Evolutionary conservation across 2,888 invertebrate species (phyloP).

Genomic region (Cataglyphis cursor): DNA sequence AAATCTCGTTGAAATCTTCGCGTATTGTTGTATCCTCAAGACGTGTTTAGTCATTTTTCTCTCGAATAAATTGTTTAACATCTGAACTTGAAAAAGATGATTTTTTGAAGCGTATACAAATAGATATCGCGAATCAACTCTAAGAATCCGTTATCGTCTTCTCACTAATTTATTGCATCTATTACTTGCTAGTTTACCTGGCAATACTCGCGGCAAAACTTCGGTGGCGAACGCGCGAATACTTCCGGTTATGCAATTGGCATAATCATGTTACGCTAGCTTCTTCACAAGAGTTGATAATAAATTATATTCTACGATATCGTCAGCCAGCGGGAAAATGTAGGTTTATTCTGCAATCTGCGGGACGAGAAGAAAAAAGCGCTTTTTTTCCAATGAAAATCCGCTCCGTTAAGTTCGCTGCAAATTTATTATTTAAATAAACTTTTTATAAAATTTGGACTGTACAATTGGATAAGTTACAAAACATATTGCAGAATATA

Average conservation of each 20-base stretch:
- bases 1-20: not conserved
- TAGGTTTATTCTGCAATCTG: conserved; percentile 62
- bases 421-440: not conserved
- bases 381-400: conserved; percentile 15
- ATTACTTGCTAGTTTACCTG: not conserved
- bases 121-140: not conserved
- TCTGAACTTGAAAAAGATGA: not conserved
- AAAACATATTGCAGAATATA: not conserved
- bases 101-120: not conserved
- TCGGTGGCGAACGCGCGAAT: conserved; percentile 20
- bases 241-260: conserved; percentile 63
- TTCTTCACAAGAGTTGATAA: conserved; percentile 35
- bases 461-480: too few relatives aligned
- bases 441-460: too few relatives aligned
- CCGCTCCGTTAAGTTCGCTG: not conserved
- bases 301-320: conserved; percentile 65
- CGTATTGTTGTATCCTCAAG: not conserved
- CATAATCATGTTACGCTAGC: conserved; percentile 49
- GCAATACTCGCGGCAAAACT: not conserved
- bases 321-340: conserved; percentile 69
- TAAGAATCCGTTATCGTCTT: not conserved
- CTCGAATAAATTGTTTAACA: not conserved
- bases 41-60: not conserved
- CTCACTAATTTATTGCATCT: conserved; percentile 6
- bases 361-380: not conserved